phyloP scores from a whole-genome alignment of 2,888 invertebrate species.

The Sabatieria punctata region DNA sequence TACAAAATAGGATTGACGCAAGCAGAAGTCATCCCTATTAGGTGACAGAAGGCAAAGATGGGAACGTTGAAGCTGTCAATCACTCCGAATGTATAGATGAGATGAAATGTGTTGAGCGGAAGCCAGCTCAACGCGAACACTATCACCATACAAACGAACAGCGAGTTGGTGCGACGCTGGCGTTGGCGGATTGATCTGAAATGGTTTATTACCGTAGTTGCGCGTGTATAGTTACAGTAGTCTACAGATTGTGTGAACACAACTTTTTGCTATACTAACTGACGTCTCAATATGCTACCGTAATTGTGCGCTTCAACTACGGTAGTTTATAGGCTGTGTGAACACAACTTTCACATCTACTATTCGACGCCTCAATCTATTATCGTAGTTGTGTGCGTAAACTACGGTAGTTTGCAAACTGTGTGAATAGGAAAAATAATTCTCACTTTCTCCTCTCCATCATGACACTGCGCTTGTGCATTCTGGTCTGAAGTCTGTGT shows the following conservation, averaged over 20 bases:
- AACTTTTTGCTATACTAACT: too few relatives aligned
- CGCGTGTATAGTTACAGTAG: too few relatives aligned
- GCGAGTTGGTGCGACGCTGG: conserved; percentile 60
- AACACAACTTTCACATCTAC: too few relatives aligned
- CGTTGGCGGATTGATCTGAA: conserved; percentile 39
- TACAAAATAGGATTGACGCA: conserved; percentile 73
- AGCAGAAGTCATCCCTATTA: conserved; percentile 67
- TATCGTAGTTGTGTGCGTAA: too few relatives aligned
- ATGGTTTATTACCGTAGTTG: too few relatives aligned
- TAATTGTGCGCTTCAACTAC: too few relatives aligned
- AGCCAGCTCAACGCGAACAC: conserved; percentile 75
- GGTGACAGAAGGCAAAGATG: conserved; percentile 40
- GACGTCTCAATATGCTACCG: too few relatives aligned
- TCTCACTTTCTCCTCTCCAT: neutral
- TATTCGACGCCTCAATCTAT: too few relatives aligned
- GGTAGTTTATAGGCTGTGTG: too few relatives aligned
- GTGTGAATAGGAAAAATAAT: too few relatives aligned
- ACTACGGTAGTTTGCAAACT: too few relatives aligned
- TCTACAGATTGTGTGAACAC: too few relatives aligned
- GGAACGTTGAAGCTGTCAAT: neutral
- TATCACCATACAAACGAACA: conserved; percentile 61
- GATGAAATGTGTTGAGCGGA: conserved; percentile 64
- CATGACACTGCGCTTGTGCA: conserved; percentile 27
- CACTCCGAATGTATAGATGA: conserved; percentile 46
- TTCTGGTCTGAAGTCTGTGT: conserved; percentile 52